These are phyloP conservation scores for Paratrypauchen microcephalus DNA, from an alignment of 2,797 vertebrate genomes.

Conservation along the genomic window DNA sequence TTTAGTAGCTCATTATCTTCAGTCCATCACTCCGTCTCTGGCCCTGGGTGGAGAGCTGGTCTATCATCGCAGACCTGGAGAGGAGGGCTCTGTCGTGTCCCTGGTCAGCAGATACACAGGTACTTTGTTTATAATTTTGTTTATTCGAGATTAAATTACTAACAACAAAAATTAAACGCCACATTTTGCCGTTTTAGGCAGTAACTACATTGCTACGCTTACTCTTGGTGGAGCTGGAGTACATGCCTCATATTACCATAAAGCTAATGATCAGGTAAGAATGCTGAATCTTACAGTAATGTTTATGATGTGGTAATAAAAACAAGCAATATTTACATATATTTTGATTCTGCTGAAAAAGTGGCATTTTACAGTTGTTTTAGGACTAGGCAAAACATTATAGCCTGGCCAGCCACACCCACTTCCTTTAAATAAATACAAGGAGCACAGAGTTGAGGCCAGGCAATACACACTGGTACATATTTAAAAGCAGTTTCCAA, in stretches of 20 bases:
- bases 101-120: constrained; percentile 87
- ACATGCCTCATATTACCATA: constrained; percentile 90
- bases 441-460: no score
- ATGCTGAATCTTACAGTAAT: no score
- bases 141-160: background rate
- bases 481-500: no score
- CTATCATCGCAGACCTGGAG: constrained; percentile 86
- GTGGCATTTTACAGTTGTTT: no score
- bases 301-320: no score
- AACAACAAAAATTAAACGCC: background rate
- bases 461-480: no score
- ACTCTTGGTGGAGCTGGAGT: constrained; percentile 85
- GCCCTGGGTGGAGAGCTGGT: constrained; percentile 90
- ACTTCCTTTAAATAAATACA: no score
- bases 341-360: no score
- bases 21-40: constrained; percentile 84
- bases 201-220: constrained; percentile 86
- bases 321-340: no score
- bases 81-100: constrained; percentile 86
- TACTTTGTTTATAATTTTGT: constrained; percentile 25
- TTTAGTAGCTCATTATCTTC: constrained; percentile 86
- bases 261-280: constrained; percentile 87
- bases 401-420: no score
- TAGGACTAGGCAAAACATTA: no score
- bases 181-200: constrained; percentile 50